A percentile compares a stretch with the other conserved stretches of the same genome.
Evolutionary conservation across 1,140 invertebrate genomes (phyloP).

Genomic region (Pogonus chalceus): DNA sequence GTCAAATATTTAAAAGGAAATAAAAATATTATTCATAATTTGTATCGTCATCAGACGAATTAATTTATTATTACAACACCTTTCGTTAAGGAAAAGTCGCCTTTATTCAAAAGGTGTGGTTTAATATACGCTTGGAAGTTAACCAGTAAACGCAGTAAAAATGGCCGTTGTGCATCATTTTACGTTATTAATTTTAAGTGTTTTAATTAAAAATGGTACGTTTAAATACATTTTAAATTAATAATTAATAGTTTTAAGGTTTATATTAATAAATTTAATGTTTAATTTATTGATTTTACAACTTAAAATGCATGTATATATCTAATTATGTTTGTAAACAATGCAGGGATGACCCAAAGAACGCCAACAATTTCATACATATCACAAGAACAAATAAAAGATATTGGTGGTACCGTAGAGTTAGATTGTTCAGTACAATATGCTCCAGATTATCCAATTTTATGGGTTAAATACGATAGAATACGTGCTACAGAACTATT

Average conservation of each 20-base stretch:
- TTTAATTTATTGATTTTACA: not conserved
- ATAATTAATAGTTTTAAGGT: not conserved
- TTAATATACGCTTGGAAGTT: not conserved
- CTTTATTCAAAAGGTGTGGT: constrained; percentile 1
- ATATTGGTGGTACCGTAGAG: constrained; percentile 81
- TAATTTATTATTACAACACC: not conserved
- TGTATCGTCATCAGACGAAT: too few relatives aligned
- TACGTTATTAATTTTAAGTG: not conserved
- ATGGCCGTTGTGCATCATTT: not conserved
- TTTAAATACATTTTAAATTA: not conserved
- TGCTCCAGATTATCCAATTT: constrained; percentile 69
- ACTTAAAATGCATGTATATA: not conserved
- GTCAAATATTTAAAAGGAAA: too few relatives aligned
- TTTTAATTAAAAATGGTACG: not conserved
- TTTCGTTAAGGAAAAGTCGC: not conserved
- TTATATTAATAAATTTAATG: not conserved
- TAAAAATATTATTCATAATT: too few relatives aligned
- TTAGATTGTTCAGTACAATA: constrained; percentile 84
- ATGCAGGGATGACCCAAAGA: constrained; percentile 54
- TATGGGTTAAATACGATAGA: constrained; percentile 61
- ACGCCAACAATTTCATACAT: constrained; percentile 87
- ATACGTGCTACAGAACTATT: constrained; percentile 45
- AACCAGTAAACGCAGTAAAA: not conserved
- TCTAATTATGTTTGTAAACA: not conserved
- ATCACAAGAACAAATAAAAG: constrained; percentile 81